phyloP scores from a whole-genome alignment of 1,140 invertebrate genomes.

The Listronotus bonariensis region DNA sequence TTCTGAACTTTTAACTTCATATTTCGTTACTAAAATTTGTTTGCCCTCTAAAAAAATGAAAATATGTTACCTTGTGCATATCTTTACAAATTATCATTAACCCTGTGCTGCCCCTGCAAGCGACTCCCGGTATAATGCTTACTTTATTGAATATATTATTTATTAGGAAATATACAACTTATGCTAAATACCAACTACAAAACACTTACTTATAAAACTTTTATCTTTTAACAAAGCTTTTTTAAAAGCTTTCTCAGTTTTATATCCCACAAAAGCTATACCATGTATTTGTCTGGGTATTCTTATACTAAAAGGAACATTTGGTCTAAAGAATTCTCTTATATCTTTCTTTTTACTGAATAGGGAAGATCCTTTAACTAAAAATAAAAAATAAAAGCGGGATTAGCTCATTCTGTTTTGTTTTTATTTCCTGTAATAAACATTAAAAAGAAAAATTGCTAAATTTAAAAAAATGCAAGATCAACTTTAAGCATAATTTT shows the following conservation, averaged over 20 bases:
- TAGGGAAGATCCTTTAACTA: conserved; percentile 63
- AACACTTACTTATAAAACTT: conserved; percentile 75
- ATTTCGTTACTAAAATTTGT: conserved; percentile 67
- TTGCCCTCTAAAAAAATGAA: conserved; percentile 62
- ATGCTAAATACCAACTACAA: conserved; percentile 7
- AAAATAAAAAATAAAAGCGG: conserved; percentile 2
- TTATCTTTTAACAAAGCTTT: conserved; percentile 85
- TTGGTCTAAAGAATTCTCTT: conserved; percentile 82
- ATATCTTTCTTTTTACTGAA: conserved; percentile 79
- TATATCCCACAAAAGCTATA: conserved; percentile 91
- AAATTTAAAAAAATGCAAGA: too few species aligned
- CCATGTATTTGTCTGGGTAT: conserved; percentile 77
- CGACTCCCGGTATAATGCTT: too few species aligned
- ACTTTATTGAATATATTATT: too few species aligned
- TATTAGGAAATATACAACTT: too few species aligned
- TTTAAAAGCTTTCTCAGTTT: conserved; percentile 78
- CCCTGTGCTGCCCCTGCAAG: too few species aligned
- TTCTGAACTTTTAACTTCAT: conserved; percentile 61
- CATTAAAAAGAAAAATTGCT: too few species aligned
- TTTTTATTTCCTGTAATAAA: too few species aligned
- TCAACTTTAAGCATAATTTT: too few species aligned
- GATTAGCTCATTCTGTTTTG: too few species aligned
- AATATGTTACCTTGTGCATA: not conserved
- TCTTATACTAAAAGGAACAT: conserved; percentile 78
- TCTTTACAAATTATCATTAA: too few species aligned